Base-by-base conservation (phyloP, 2,888 invertebrate genomes). In the Encarsia formosa region DNA sequence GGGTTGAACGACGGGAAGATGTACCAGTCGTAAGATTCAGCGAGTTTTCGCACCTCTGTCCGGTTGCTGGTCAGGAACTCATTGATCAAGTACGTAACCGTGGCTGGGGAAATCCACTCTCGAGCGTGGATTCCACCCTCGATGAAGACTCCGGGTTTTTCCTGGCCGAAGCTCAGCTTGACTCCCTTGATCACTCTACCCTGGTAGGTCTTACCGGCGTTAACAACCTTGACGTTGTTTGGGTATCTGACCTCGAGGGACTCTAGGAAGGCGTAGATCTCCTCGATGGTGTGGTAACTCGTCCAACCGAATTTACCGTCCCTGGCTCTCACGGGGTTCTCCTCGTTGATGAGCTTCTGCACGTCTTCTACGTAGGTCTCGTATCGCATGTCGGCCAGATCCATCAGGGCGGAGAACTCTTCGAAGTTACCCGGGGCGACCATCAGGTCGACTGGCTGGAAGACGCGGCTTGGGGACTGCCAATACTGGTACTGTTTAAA, bases 1-100 rank as follows among this genome's bases (percentile, higher is more conserved):
- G 88, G 88, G 68, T 90, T 90, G 15, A 83, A 71, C 20, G 84
- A 75, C 0, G 90, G 89, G 54, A 89, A 78, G 52, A 90, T 78
- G 66, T 87, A 86, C 85, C 87, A 90, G 59, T 86, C 86, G 61
- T 79, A 81, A 23, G 77, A 76, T 46, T 80, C 74, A 0, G 80
- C 77, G 11, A 82, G 77, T 5, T 69, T 58, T 47, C 70, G 71
- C 0, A 82, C 70, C 13, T 77, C 76, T 1, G 70, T 60, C 22
- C 81, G 74, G 0, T 75, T 70, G 24, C 82, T 83, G 49, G 76
- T 78, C 13, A 85, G 69, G 4, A 87, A 68, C 64, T 86, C 79
- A 57, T 84, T 79, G 5, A 81, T 70, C 2, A 86, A 73, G 60
- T 81, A 86, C 0, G 84, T 80, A 0, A 81, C 70, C 0, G 83